phyloP scores from a whole-genome alignment of 2,888 invertebrate genomes.

The Athalia circularis region DNA sequence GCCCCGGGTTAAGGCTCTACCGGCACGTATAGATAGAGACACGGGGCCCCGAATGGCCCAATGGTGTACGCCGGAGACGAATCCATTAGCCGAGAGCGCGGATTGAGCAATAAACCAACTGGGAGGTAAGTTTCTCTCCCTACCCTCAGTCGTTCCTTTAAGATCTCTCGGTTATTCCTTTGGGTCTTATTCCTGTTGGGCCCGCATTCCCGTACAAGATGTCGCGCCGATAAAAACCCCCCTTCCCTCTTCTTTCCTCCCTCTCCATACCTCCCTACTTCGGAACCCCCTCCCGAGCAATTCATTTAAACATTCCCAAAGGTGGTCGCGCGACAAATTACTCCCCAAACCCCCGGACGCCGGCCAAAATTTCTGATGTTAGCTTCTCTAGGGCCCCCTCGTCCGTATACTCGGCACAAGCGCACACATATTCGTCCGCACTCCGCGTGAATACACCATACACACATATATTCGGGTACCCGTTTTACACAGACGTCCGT shows the following conservation, averaged over 20 bases:
- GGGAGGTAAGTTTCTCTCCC: constrained; percentile 69
- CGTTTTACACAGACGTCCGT: constrained; percentile 50
- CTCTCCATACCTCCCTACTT: constrained; percentile 47
- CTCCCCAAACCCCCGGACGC: constrained; percentile 68
- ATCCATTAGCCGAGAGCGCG: constrained; percentile 72
- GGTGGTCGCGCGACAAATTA: constrained; percentile 75
- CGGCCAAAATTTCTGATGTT: constrained; percentile 57
- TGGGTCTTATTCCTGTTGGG: constrained; percentile 66
- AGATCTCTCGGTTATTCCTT: constrained; percentile 50
- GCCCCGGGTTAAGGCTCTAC: neutral
- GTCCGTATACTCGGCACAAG: constrained; percentile 46
- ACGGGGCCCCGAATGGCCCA: constrained; percentile 49
- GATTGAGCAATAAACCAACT: constrained; percentile 74
- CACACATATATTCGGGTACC: neutral
- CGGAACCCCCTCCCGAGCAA: constrained; percentile 64
- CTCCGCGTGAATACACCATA: neutral
- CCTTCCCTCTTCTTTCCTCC: constrained; percentile 45
- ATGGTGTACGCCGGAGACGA: constrained; percentile 63
- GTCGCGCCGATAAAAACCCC: constrained; percentile 73
- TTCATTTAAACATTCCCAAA: constrained; percentile 74
- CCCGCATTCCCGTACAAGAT: constrained; percentile 74
- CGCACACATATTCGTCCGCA: neutral
- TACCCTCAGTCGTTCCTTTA: constrained; percentile 53
- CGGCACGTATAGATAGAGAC: constrained; percentile 45
- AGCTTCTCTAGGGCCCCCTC: constrained; percentile 41